These are phyloP conservation scores for Sitta europaea DNA, from an alignment of 2,113 vertebrate species.

Conservation along the genomic window DNA sequence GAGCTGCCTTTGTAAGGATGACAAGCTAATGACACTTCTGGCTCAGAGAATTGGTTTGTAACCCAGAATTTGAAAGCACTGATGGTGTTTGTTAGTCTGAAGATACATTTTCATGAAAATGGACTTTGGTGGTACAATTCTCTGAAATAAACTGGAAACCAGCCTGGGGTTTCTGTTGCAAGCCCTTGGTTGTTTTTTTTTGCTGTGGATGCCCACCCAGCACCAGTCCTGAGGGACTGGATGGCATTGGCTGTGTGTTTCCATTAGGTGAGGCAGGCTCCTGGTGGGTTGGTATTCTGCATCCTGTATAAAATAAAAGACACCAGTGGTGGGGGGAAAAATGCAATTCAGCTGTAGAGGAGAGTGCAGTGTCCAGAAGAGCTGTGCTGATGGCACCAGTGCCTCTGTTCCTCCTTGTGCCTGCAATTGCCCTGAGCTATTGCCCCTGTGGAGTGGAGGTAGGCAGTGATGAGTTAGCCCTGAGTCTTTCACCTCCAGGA, in stretches of 20 bases:
- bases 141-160: slow-evolving; percentile 16
- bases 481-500: background rate
- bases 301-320: background rate
- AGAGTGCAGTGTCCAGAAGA: background rate
- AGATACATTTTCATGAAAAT: slow-evolving; percentile 31
- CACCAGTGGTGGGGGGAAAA: background rate
- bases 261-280: background rate
- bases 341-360: background rate
- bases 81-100: slow-evolving; percentile 17
- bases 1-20: slow-evolving; percentile 58
- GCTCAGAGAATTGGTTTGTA: slow-evolving; percentile 45
- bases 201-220: background rate
- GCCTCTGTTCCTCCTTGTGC: fast-evolving
- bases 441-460: background rate
- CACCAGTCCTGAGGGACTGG: background rate
- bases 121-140: background rate
- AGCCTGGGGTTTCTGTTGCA: background rate
- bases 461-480: background rate
- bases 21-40: slow-evolving; percentile 68
- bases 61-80: slow-evolving; percentile 14
- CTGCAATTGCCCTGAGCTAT: fast-evolving
- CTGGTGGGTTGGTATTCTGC: background rate
- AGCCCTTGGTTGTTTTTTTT: background rate
- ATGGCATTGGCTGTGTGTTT: background rate
- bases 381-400: fast-evolving